Evolutionary conservation across 1,140 invertebrate genomes (phyloP), one percentile per base, ranked within the genome.

Genomic region (Hylaeus volcanicus): DNA sequence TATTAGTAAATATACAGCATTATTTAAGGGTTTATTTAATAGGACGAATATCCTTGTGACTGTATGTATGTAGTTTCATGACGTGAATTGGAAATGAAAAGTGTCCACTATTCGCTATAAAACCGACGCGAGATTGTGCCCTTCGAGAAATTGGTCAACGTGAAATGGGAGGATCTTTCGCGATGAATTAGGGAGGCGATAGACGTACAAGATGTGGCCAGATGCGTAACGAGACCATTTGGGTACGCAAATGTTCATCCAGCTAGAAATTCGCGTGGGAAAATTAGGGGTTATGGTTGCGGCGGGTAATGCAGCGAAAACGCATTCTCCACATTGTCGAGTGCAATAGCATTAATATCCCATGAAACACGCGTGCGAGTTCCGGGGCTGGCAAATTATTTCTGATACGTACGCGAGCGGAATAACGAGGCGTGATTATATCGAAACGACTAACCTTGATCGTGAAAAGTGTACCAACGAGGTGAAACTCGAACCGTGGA

Each of bases 261-360:
- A 5, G 0, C 43, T 12, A 58, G 48, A 80, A 73, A 76, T 74
- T 53, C 61, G 45, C 69, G 51, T 75, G 39, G 68, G 56, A 71
- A 73, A 73, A 81, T 80, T 61, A 76, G 63, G 51, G 43, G 61
- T 61, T 74, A 58, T 53, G 39, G 15, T 53, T 56, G 37, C 61
- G 56, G 66, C n/a, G 39, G 45, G 6, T 74, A 71, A 65, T 61
- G 58, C n/a, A 37, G 4, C 26, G 75, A 71, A 65, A 74, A 80
- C 51, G 41, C 65, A 71, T 63, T 43, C 14, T 11, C n/a, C 14
- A n/a, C 26, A 51, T 58, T 76, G 43, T 60, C 41, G 5, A 41
- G 8, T n/a, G 61, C 43, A 61, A 12, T 15, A 51, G 3, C 58
- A 72, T 83, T 83, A 80, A 72, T 73, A 73, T 51, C 5, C 26